Conservation (phyloP, 2,113 vertebrate species). For the Carassius carassius region DNA sequence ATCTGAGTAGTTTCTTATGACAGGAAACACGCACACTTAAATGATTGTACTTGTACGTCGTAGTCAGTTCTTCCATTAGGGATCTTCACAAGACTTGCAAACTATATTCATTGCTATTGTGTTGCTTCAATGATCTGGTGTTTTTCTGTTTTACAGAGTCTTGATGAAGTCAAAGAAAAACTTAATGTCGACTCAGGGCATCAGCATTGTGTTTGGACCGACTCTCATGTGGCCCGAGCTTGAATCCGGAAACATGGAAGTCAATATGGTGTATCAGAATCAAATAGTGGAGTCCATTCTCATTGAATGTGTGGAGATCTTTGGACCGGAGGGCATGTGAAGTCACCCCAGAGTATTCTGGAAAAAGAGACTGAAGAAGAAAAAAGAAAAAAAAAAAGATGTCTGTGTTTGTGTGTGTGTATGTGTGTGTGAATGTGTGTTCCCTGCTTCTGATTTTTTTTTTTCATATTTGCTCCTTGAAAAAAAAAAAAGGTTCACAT, state of each 20-base stretch:
- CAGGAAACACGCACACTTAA: slow-evolving; percentile 24
- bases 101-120: neutral
- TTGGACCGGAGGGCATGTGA: slow-evolving; percentile 70
- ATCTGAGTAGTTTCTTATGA: slow-evolving; percentile 24
- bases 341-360: neutral
- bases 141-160: slow-evolving; percentile 77
- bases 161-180: slow-evolving; percentile 84
- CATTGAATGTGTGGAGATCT: slow-evolving; percentile 83
- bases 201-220: slow-evolving; percentile 94
- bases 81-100: neutral
- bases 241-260: slow-evolving; percentile 87
- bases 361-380: slow-evolving; percentile 11
- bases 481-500: slow-evolving; percentile 2
- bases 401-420: neutral
- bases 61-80: slow-evolving; percentile 7
- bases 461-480: neutral
- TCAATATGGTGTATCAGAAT: slow-evolving; percentile 96
- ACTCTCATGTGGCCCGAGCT: slow-evolving; percentile 91
- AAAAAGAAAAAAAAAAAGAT: neutral
- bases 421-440: neutral
- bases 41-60: neutral
- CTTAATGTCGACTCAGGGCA: slow-evolving; percentile 92
- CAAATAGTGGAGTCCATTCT: slow-evolving; percentile 93
- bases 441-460: neutral
- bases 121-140: slow-evolving; percentile 1